A percentile compares a stretch with the other conserved stretches of the same genome.
Conservation (phyloP, 2,113 vertebrate genomes). For the Piliocolobus tephrosceles region DNA sequence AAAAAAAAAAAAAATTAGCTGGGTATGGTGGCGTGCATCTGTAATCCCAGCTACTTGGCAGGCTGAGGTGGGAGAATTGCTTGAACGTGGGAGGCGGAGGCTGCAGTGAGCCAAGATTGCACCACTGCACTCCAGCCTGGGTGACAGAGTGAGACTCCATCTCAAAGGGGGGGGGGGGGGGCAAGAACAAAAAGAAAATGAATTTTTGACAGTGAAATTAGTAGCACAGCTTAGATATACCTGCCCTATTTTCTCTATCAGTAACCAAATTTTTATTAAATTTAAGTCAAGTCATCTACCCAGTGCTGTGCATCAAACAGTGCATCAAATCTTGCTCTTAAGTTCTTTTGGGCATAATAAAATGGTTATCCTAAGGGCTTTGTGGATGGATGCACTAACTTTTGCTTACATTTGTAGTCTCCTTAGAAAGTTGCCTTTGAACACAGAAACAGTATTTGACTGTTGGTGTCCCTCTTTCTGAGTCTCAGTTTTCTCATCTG, state of each 20-base stretch:
- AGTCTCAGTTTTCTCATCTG: background rate
- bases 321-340: background rate
- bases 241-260: background rate
- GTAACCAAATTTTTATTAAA: background rate
- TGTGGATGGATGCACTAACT: background rate
- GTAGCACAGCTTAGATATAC: background rate
- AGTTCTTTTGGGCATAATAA: background rate
- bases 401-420: background rate
- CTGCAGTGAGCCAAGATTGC: too few relatives aligned
- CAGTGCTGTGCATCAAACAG: background rate
- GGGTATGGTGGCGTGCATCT: too few relatives aligned
- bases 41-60: too few relatives aligned
- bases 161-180: background rate
- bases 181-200: background rate
- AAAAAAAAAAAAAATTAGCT: too few relatives aligned
- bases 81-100: too few relatives aligned
- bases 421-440: background rate
- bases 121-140: too few relatives aligned
- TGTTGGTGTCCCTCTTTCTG: background rate
- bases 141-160: too few relatives aligned
- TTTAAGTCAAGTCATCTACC: background rate
- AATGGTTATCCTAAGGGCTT: background rate
- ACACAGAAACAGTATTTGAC: background rate
- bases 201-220: background rate
- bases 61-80: too few relatives aligned